phyloP scores from a whole-genome alignment of 2,113 vertebrate genomes.

The Actinemys pallida region DNA sequence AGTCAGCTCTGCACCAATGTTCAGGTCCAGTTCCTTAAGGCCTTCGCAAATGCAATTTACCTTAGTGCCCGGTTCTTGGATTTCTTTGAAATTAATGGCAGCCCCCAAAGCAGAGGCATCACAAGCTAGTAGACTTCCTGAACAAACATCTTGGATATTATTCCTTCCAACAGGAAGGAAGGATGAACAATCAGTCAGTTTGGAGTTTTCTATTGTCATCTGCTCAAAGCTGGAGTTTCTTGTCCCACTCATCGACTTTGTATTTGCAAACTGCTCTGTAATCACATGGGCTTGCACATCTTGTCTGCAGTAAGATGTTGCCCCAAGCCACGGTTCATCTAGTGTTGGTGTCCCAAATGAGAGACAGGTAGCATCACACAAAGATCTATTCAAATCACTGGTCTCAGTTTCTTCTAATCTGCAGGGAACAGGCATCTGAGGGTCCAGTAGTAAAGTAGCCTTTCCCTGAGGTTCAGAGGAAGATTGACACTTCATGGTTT shows the following conservation, averaged over 20 bases:
- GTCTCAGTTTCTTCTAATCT: background rate
- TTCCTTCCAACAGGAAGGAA: background rate
- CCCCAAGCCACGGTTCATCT: conserved; percentile 2
- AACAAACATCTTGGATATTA: background rate
- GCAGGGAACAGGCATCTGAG: background rate
- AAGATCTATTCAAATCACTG: background rate
- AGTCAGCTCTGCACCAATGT: conserved; percentile 37
- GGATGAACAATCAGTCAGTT: background rate
- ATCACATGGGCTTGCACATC: background rate
- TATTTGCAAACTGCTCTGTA: conserved; percentile 31
- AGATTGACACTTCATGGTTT: background rate
- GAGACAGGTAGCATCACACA: background rate
- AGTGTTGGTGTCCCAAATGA: conserved; percentile 48
- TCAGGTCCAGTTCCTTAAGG: conserved; percentile 77
- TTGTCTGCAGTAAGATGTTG: background rate
- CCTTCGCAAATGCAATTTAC: conserved; percentile 43
- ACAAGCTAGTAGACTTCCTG: background rate
- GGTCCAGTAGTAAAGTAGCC: background rate
- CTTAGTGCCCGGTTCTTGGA: background rate
- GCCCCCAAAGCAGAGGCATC: background rate
- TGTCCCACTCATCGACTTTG: background rate
- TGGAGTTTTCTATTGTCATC: fast-evolving
- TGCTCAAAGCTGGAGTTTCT: conserved; percentile 67
- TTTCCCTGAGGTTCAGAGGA: background rate
- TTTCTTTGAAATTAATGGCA: background rate